Evolutionary conservation across 1,140 invertebrate species (phyloP).

Genomic region (Halictus rubicundus): DNA sequence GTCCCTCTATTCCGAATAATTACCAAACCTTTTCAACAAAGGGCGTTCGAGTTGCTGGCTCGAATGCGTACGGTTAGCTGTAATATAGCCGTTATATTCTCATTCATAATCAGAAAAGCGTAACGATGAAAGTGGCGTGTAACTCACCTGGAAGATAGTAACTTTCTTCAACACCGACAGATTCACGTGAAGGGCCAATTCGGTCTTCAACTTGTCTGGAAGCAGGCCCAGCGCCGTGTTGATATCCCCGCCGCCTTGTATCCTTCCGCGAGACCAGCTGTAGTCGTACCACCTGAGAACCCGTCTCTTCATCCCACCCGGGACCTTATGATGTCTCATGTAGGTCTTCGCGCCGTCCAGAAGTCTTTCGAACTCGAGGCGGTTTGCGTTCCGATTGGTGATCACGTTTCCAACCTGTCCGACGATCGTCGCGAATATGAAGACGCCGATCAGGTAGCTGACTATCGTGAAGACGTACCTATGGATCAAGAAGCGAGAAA

Average conservation of each 20-base stretch:
- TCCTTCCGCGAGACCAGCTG: conserved; percentile 97
- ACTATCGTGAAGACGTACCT: conserved; percentile 98
- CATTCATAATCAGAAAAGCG: neutral
- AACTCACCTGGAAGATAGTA: conserved; percentile 80
- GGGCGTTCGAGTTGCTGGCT: too few relatives aligned
- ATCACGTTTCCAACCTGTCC: conserved; percentile 99
- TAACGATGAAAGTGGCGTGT: too few relatives aligned
- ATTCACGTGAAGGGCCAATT: conserved; percentile 97
- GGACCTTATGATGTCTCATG: conserved; percentile 98
- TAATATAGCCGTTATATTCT: too few relatives aligned
- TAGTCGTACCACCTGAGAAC: conserved; percentile 98
- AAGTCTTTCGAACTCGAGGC: conserved; percentile 96
- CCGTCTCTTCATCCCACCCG: conserved; percentile 94
- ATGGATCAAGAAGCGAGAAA: conserved; percentile 79
- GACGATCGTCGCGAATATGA: conserved; percentile 99
- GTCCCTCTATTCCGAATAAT: too few relatives aligned
- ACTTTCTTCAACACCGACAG: conserved; percentile 97
- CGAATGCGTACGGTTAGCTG: too few relatives aligned
- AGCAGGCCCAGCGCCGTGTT: conserved; percentile 95
- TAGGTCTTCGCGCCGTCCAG: conserved; percentile 97
- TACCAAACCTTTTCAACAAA: too few relatives aligned
- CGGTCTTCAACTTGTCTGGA: conserved; percentile 97
- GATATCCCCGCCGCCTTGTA: conserved; percentile 97
- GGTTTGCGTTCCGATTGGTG: conserved; percentile 97
- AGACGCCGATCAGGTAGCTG: conserved; percentile 97